phyloP scores from a whole-genome alignment of 1,140 invertebrate species.

The Bombus consobrinus region DNA sequence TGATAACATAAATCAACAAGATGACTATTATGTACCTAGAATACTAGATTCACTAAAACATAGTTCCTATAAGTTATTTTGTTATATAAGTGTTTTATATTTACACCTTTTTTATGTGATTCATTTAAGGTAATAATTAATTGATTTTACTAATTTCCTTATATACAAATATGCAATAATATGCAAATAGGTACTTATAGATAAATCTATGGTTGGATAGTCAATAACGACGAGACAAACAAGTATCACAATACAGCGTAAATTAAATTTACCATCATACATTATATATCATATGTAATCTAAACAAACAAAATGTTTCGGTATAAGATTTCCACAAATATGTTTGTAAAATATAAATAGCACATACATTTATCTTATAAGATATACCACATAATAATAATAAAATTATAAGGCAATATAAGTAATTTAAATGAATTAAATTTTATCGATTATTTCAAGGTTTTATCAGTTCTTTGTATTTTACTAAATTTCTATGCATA shows the following conservation, averaged over 20 bases:
- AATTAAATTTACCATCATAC: constrained; percentile 24
- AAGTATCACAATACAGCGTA: constrained; percentile 8
- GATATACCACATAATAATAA: not conserved
- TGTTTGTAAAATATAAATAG: not conserved
- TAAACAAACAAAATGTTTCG: not conserved
- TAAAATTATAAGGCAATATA: constrained; percentile 7
- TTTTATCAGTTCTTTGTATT: not conserved
- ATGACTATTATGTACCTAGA: constrained; percentile 4
- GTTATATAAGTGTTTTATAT: constrained; percentile 23
- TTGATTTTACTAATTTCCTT: not conserved
- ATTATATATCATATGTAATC: not conserved
- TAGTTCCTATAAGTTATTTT: constrained; percentile 11
- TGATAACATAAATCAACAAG: constrained; percentile 12
- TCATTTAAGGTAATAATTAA: not conserved
- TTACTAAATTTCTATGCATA: constrained; percentile 5
- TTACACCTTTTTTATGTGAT: not conserved
- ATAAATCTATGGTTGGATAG: not conserved
- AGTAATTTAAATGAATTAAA: not conserved
- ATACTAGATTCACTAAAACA: constrained; percentile 15
- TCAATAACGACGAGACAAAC: constrained; percentile 17
- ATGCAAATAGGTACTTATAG: too few relatives aligned
- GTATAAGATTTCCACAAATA: not conserved
- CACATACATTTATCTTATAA: constrained; percentile 5
- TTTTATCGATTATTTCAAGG: constrained; percentile 8
- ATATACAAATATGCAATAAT: not conserved